Conservation (phyloP, 2,888 invertebrate species). For the Meghimatium bilineatum region DNA sequence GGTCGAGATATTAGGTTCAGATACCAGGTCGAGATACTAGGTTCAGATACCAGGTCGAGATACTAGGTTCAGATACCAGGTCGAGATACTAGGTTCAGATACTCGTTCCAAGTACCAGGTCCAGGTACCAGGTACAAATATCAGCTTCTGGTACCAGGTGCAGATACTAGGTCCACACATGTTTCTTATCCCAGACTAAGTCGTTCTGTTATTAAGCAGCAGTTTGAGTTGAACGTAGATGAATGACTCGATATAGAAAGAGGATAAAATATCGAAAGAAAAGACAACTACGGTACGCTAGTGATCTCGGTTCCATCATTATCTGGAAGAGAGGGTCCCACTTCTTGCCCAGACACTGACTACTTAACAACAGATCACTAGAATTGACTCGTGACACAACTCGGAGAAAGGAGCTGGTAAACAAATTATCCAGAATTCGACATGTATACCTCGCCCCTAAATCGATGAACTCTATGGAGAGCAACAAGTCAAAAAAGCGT, state of each 20-base stretch:
- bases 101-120: too few species aligned
- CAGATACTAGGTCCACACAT: too few species aligned
- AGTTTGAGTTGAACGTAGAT: not conserved
- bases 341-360: not conserved
- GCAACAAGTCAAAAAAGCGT: conserved; percentile 7
- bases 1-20: too few species aligned
- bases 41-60: too few species aligned
- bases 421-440: conserved; percentile 20
- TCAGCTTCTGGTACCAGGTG: too few species aligned
- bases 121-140: too few species aligned
- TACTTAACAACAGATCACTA: conserved; percentile 16
- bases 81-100: too few species aligned
- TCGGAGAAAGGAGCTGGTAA: conserved; percentile 10
- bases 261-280: not conserved
- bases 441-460: conserved; percentile 25
- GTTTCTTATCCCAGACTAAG: too few species aligned
- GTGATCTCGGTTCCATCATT: not conserved
- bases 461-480: conserved; percentile 37
- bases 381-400: conserved; percentile 18
- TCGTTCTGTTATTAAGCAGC: too few species aligned
- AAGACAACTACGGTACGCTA: not conserved
- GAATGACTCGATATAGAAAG: not conserved
- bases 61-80: too few species aligned
- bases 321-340: not conserved
- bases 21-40: too few species aligned